phyloP scores from a whole-genome alignment of 2,113 vertebrate species.

The Sciurus niger region DNA sequence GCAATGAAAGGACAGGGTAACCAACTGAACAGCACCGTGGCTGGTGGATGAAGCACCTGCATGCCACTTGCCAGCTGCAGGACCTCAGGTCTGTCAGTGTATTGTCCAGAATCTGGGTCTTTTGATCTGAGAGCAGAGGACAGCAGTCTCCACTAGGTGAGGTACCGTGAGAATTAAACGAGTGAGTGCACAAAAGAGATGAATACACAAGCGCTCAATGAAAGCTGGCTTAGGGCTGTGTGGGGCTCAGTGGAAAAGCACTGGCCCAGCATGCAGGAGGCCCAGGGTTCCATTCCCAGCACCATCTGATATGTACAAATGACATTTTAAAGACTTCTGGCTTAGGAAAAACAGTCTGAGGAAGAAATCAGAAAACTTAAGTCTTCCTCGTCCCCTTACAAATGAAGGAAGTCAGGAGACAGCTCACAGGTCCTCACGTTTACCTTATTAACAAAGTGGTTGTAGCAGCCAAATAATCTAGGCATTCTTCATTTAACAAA shows the following conservation, averaged over 20 bases:
- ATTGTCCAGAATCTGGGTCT: neutral
- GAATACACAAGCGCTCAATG: neutral
- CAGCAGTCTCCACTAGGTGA: neutral
- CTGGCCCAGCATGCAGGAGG: neutral
- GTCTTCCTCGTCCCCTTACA: rapidly evolving
- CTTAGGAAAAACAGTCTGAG: neutral
- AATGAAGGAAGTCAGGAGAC: rapidly evolving
- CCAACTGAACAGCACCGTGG: neutral
- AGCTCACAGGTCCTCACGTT: neutral
- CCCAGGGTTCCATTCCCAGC: neutral
- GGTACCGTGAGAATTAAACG: neutral
- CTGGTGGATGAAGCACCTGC: rapidly evolving
- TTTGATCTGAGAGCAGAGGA: neutral
- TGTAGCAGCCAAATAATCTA: neutral
- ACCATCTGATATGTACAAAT: neutral
- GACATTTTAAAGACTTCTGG: neutral
- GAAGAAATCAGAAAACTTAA: neutral
- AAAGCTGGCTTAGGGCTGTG: neutral
- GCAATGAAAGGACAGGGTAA: neutral
- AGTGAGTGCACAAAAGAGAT: neutral
- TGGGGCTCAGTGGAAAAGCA: neutral
- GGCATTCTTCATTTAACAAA: neutral
- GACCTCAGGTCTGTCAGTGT: neutral
- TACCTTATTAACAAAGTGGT: neutral
- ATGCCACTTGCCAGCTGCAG: neutral